These are phyloP conservation scores for Mimachlamys varia DNA, from an alignment of 2,888 invertebrate species.

Conservation along the genomic window DNA sequence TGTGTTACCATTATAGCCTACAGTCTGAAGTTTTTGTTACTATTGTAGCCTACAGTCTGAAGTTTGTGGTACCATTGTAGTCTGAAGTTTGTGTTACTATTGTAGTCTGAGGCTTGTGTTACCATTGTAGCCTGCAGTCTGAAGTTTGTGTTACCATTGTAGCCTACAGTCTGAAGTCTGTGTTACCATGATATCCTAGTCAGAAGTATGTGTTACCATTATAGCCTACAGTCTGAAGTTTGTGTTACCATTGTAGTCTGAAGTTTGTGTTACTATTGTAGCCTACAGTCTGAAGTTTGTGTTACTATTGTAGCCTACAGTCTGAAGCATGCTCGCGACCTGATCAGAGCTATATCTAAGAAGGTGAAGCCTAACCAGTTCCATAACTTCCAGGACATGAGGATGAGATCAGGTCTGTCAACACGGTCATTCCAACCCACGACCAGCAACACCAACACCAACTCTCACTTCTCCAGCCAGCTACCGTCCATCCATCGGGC, in stretches of 20 bases:
- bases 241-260: no score
- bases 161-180: constrained; percentile 69
- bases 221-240: constrained; percentile 67
- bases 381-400: constrained; percentile 85
- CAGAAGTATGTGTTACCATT: no score
- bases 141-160: no score
- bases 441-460: constrained; percentile 87
- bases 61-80: no score
- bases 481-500: constrained; percentile 72
- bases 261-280: no score
- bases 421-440: constrained; percentile 95
- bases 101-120: no score
- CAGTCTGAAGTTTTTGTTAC: constrained; percentile 64
- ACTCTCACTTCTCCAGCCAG: constrained; percentile 76
- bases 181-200: no score
- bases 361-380: constrained; percentile 69
- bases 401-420: constrained; percentile 95
- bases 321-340: constrained; percentile 78
- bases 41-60: constrained; percentile 60
- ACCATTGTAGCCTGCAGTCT: no score
- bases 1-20: neutral
- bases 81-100: no score
- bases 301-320: constrained; percentile 40
- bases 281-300: constrained; percentile 50
- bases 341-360: constrained; percentile 79